Conservation (phyloP, 2,113 vertebrate genomes). For the Himantopus leucocephalus region DNA sequence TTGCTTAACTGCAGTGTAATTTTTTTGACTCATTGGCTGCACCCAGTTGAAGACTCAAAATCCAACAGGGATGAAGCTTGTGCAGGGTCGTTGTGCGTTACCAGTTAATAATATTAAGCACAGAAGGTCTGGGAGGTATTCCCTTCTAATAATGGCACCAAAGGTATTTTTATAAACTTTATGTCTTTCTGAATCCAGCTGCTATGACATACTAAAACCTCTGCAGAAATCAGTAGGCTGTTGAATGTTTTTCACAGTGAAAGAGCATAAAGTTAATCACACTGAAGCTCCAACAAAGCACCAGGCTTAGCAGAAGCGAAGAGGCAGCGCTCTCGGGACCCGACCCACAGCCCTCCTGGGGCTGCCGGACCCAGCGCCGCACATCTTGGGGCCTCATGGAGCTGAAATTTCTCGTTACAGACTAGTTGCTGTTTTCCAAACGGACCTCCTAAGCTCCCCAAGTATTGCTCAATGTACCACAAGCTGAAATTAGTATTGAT, state of each 20-base stretch:
- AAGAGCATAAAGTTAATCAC: neutral
- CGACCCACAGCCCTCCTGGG: neutral
- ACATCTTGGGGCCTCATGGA: neutral
- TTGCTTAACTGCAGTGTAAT: neutral
- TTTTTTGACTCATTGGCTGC: neutral
- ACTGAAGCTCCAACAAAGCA: neutral
- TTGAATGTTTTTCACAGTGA: neutral
- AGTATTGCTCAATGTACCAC: neutral
- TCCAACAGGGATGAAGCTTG: neutral
- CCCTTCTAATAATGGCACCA: neutral
- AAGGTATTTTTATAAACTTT: neutral
- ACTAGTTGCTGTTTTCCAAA: neutral
- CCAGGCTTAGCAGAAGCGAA: neutral
- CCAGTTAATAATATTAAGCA: neutral
- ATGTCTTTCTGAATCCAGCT: neutral
- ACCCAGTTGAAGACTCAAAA: neutral
- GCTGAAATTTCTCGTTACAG: neutral
- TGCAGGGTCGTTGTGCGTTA: neutral
- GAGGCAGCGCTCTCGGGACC: neutral
- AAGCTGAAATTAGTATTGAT: slow-evolving; percentile 25
- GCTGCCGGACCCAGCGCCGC: neutral
- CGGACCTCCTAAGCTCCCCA: neutral
- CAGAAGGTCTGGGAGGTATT: neutral
- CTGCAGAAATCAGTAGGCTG: neutral
- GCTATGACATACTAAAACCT: neutral